phyloP scores from a whole-genome alignment of 2,888 invertebrate genomes.

The Erebia ligea region DNA sequence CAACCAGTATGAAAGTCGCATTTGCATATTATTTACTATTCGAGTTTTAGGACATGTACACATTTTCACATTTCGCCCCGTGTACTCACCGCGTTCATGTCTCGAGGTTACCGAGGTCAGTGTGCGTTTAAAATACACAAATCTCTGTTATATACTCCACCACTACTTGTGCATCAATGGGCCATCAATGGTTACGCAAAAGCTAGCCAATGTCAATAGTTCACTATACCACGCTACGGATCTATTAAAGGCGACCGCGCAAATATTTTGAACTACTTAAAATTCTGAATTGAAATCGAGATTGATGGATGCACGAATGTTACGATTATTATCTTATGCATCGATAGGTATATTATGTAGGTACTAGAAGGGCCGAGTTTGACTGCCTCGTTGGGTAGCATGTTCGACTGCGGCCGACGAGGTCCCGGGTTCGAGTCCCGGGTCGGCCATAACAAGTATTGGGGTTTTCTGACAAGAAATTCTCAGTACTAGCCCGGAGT shows the following conservation, averaged over 20 bases:
- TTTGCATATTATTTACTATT: conserved; percentile 59
- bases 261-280: background rate
- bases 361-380: no score
- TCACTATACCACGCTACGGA: background rate
- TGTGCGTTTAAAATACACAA: conserved; percentile 55
- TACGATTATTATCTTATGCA: no score
- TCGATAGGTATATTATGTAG: no score
- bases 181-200: conserved; percentile 48
- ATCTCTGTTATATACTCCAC: conserved; percentile 73
- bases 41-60: conserved; percentile 44
- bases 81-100: conserved; percentile 77
- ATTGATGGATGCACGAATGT: background rate
- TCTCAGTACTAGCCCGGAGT: no score
- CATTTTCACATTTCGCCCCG: conserved; percentile 49
- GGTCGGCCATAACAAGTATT: no score
- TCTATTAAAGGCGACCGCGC: background rate
- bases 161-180: conserved; percentile 47
- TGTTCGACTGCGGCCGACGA: no score
- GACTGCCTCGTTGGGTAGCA: no score
- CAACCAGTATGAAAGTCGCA: conserved; percentile 34
- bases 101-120: conserved; percentile 57
- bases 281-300: background rate
- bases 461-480: no score
- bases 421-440: no score
- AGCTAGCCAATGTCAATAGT: conserved; percentile 41